These are phyloP conservation scores for Limonius californicus DNA, from an alignment of 1,140 invertebrate species.

Conservation along the genomic window DNA sequence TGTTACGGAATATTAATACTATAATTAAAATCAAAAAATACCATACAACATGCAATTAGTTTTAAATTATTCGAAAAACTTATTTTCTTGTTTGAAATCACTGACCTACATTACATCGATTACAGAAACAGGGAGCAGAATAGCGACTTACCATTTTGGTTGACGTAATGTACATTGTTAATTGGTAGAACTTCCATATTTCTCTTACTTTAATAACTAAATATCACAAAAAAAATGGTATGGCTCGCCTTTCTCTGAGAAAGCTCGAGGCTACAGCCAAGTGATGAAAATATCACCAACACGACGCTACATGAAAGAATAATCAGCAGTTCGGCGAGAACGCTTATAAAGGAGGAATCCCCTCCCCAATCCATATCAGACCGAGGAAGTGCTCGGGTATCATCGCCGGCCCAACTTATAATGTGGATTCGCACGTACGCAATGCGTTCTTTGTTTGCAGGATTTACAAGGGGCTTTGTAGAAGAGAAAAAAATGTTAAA, in stretches of 20 bases:
- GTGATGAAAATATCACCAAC: background rate
- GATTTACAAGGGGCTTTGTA: too few relatives aligned
- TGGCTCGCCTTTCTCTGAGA: conserved; percentile 1
- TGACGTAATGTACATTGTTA: conserved; percentile 13
- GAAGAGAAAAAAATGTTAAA: too few relatives aligned
- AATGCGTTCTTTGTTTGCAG: background rate
- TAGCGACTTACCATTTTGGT: background rate
- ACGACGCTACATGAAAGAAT: background rate
- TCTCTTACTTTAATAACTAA: conserved; percentile 28
- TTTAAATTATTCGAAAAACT: background rate
- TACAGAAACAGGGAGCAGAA: too few relatives aligned
- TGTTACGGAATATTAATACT: too few relatives aligned
- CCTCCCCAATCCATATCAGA: background rate
- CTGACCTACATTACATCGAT: too few relatives aligned
- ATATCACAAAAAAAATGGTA: conserved; percentile 29
- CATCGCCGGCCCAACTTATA: background rate
- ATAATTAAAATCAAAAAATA: too few relatives aligned
- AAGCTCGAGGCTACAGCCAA: conserved; percentile 5
- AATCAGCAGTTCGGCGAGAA: background rate
- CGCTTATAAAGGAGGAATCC: background rate
- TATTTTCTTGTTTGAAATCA: background rate
- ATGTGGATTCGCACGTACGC: background rate
- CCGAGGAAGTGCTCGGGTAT: background rate
- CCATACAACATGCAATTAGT: background rate
- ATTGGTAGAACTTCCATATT: conserved; percentile 36